These are phyloP conservation scores for Chitala chitala DNA, from an alignment of 2,113 vertebrate species.

Conservation along the genomic window DNA sequence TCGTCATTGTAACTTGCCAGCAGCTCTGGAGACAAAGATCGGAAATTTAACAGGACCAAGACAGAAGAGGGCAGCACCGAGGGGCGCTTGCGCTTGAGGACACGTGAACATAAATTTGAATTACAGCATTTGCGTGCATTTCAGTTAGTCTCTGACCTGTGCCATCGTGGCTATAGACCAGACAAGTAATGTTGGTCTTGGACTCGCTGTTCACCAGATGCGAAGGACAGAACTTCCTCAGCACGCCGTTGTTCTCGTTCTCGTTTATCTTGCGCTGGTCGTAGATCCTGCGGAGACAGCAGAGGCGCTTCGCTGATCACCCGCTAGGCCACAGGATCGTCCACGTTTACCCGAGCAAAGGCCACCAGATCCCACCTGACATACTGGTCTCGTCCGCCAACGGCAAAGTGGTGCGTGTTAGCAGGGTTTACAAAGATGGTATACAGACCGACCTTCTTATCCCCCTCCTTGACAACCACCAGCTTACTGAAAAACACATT, in stretches of 20 bases:
- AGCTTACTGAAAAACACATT: constrained; percentile 69
- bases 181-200: constrained; percentile 95
- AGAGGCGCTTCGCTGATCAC: neutral
- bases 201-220: constrained; percentile 91
- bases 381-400: constrained; percentile 89
- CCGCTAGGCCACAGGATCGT: neutral
- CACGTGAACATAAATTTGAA: neutral
- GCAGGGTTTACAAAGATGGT: constrained; percentile 92
- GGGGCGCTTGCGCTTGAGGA: neutral
- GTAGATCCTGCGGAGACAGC: constrained; percentile 73
- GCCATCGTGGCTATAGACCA: constrained; percentile 93
- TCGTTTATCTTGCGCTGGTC: constrained; percentile 93
- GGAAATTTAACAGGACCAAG: fast-evolving
- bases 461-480: constrained; percentile 89
- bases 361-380: constrained; percentile 66
- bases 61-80: neutral
- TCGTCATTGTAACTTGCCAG: constrained; percentile 92
- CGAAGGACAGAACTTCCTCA: constrained; percentile 94
- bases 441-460: constrained; percentile 92
- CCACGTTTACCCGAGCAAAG: neutral
- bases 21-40: constrained; percentile 65
- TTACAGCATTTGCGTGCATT: neutral
- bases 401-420: constrained; percentile 88
- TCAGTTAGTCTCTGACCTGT: constrained; percentile 62
- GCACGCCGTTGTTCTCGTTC: constrained; percentile 88